Percentiles rank a stretch among this genome's conserved stretches.
phyloP scores from a whole-genome alignment of 2,113 vertebrate species.

The Eublepharis macularius region DNA sequence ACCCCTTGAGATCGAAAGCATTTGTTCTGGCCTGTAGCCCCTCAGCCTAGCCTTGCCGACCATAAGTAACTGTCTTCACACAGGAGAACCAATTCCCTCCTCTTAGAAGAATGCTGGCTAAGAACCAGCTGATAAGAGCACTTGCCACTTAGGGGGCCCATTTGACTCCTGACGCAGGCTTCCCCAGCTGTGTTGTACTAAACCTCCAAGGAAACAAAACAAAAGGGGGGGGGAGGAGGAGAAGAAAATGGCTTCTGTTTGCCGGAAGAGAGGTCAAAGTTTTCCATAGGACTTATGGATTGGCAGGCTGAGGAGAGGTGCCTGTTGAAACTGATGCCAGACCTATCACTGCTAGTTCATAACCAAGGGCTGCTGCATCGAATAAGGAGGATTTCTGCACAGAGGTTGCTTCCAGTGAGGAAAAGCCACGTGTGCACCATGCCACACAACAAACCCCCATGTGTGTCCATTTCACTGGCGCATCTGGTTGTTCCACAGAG shows the following conservation, averaged over 20 bases:
- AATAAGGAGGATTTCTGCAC: background rate
- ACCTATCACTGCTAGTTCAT: background rate
- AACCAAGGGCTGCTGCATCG: background rate
- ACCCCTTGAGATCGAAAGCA: too few species aligned
- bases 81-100: background rate
- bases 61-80: too few species aligned
- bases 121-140: background rate
- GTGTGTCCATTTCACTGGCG: background rate
- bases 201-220: conserved; percentile 37
- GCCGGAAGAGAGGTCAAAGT: conserved; percentile 16
- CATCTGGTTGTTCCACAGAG: background rate
- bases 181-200: conserved; percentile 11
- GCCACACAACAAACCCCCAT: background rate
- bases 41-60: background rate
- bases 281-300: background rate
- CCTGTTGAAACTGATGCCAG: background rate
- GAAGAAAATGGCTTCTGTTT: conserved; percentile 48
- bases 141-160: background rate
- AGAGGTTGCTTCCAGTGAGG: background rate
- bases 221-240: conserved; percentile 2
- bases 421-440: background rate
- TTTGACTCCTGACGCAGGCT: background rate
- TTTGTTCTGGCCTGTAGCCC: background rate
- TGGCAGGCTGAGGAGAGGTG: background rate
- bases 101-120: background rate